Evolutionary conservation across 2,113 vertebrate genomes (phyloP), one percentile per base, ranked within the genome.

Genomic region (Aptenodytes patagonicus): DNA sequence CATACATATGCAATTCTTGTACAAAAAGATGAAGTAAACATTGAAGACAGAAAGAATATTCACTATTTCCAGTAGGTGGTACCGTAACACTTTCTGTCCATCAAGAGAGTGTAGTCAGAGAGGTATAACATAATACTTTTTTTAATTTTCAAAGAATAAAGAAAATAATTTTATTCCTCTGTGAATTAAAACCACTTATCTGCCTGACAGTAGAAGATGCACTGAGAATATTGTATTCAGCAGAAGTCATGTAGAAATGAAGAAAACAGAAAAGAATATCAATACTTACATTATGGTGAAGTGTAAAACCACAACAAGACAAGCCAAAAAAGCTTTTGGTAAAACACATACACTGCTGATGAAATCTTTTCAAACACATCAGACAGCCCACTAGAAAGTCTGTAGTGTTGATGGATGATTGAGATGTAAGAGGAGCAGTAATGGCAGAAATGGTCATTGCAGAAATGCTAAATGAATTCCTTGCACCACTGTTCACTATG

Each of bases 1-100:
- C 28, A 42, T 58, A 77, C 9, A 19, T 61, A 36, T 3, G 26
- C 34, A 76, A 51, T 94, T 77, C 24, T 62, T 92, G 31, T 64
- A 66, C 32, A 76, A 54, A 91, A 90, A 76, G 9, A 36, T 36
- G 40, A 93, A 87, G 68, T 49, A 77, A 87, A 64, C 55, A 79
- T 10, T 32, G 36, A 75, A 70, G 42, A 54, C 11, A 79, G 54
- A 81, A 64, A 69, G 44, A 93, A 87, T 87, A 79, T 82, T 89
- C 60, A 26, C 47, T 89, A 4, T 71, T 95, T 97, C 95, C 97
- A 97, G 93, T 65, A 95, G 93, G 77, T 97, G 97, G 96, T 93
- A 97, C 83, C 12, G 0, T 94, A 95, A 79, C 91, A 94, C 91
- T 91, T 90, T 94, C 84, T 92, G 68, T 83, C 82, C 32, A 28